Evolutionary conservation across 2,797 vertebrate genomes (phyloP).

Genomic region (Furcifer pardalis): DNA sequence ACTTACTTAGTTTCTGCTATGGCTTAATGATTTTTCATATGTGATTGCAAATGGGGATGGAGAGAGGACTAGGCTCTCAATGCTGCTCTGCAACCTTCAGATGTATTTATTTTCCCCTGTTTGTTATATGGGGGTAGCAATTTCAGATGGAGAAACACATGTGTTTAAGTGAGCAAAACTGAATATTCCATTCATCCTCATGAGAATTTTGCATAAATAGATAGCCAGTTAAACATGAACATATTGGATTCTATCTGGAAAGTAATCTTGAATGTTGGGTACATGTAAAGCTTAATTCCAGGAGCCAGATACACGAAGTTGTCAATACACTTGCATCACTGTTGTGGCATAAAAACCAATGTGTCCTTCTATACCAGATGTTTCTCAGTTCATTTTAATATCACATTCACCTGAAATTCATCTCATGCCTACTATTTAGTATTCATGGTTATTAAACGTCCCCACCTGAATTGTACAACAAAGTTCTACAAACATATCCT

Average conservation of each 20-base stretch:
- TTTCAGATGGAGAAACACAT: conserved; percentile 5
- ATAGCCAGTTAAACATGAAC: not conserved
- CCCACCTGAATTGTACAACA: conserved; percentile 9
- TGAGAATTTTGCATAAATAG: not conserved
- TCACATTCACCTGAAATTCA: conserved; percentile 15
- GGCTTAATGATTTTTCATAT: conserved; percentile 29
- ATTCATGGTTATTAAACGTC: conserved; percentile 11
- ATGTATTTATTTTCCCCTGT: not conserved
- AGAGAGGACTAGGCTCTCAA: not conserved
- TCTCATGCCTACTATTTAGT: not conserved
- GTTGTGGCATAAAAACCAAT: not conserved
- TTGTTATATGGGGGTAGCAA: not conserved
- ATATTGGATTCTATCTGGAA: conserved; percentile 33
- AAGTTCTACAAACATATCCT: not conserved
- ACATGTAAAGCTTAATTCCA: conserved; percentile 19
- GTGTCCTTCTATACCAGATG: conserved; percentile 25
- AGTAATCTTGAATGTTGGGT: conserved; percentile 19
- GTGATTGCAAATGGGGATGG: conserved; percentile 22
- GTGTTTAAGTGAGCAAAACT: not conserved
- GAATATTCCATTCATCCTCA: not conserved
- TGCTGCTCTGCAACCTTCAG: conserved; percentile 36
- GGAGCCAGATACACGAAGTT: not conserved
- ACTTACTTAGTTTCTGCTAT: conserved; percentile 58
- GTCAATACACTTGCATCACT: not conserved
- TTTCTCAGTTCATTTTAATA: conserved; percentile 38